These are phyloP conservation scores for Euzophera pinguis DNA, from an alignment of 2,888 invertebrate genomes.

Conservation along the genomic window DNA sequence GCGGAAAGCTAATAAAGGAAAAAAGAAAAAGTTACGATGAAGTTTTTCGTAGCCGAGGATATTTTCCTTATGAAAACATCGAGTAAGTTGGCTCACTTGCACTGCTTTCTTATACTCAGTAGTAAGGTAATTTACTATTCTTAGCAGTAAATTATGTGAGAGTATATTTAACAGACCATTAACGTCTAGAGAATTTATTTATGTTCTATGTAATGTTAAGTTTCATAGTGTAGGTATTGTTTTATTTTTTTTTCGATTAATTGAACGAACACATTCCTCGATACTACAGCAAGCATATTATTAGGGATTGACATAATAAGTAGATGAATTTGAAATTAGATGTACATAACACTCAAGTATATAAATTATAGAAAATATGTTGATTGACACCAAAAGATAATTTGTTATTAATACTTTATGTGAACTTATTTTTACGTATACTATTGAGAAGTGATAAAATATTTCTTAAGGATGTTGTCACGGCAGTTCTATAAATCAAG, in stretches of 20 bases:
- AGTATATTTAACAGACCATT: constrained; percentile 12
- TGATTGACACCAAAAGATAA: too few relatives aligned
- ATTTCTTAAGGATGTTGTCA: constrained; percentile 19
- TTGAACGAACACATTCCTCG: too few relatives aligned
- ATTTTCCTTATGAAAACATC: constrained; percentile 62
- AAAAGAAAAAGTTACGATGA: constrained; percentile 58
- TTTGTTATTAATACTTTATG: too few relatives aligned
- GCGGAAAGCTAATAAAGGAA: constrained; percentile 57
- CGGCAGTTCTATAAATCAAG: constrained; percentile 50
- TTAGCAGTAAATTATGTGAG: constrained; percentile 32
- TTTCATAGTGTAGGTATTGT: too few relatives aligned
- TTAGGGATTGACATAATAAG: too few relatives aligned
- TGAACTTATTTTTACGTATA: too few relatives aligned
- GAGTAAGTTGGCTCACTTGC: constrained; percentile 48
- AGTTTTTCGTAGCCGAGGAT: constrained; percentile 57
- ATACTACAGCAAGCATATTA: too few relatives aligned
- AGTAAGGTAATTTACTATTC: constrained; percentile 43
- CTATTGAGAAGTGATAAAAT: constrained; percentile 3
- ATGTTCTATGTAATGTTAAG: too few relatives aligned
- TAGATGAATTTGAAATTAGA: too few relatives aligned
- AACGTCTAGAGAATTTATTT: background rate
- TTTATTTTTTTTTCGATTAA: too few relatives aligned
- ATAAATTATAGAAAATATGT: too few relatives aligned
- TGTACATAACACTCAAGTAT: too few relatives aligned
- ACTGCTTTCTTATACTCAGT: constrained; percentile 41